Base-by-base conservation (phyloP, 2,797 vertebrate genomes). In the Momotus momota region DNA sequence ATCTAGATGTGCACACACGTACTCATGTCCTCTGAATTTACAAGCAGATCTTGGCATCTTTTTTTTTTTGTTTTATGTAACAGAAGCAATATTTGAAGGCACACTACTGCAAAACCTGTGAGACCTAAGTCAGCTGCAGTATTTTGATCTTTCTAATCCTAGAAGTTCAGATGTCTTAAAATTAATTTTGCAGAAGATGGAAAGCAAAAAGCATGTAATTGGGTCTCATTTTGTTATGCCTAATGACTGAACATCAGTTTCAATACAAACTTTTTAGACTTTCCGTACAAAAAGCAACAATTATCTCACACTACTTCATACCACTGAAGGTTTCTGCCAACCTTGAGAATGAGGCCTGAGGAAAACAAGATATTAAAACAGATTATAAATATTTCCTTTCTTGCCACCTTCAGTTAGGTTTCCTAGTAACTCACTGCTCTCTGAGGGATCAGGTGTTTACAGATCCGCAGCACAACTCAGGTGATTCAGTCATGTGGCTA, bases 401-500 rank as follows among this genome's bases (percentile, higher is more conserved):
- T 72, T 14, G 7, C 9, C 31, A 31, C 49, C 25, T 62, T 86
- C 25, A 52, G 11, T 55, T 91, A 18, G 29, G 33, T 88, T 79
- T 91, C 75, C 73, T 90, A 58, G 82, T 97, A 97, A 97, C 95
- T 96, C 51, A 0, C 35, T 57, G 72, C 33, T 93, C 96, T 97
- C 96, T 91, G 77, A 86, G 95, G 93, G 89, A 52, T 81, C 13
- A 10, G 79, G 35, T 97, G 96, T 97, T 97, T 97, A 95, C 97
- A 96, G 81, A 94, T 96, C 78, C 64, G 19, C 27, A 52, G 9
- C 77, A 83, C 66, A 88, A 26, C 77, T 84, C 52, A 10, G n/a
- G 29, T 57, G 17, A 60, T 51, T 89, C 14, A 33, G 60, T 77
- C 46, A 33, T 38, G 60, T 85, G 51, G 66, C 48, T 80, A 29